phyloP scores from a whole-genome alignment of 2,797 vertebrate genomes.

The Podarcis siculus region DNA sequence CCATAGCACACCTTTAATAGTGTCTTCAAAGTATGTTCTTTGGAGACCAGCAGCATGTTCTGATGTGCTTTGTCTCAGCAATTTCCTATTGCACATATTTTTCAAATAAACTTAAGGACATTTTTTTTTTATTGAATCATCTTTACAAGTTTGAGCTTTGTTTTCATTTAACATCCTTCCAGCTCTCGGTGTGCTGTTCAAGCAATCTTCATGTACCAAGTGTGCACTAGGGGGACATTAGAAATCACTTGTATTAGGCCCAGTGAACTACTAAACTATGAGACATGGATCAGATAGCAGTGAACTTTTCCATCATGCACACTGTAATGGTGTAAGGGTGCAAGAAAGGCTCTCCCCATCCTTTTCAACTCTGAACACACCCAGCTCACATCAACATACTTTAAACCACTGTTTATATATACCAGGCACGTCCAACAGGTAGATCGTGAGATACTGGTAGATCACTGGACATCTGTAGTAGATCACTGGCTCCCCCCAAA shows the following conservation, averaged over 20 bases:
- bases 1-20: not conserved
- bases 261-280: not conserved
- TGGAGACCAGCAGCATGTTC: not conserved
- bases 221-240: not conserved
- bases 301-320: not conserved
- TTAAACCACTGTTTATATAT: not conserved
- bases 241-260: conserved; percentile 14
- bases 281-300: not conserved
- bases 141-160: conserved; percentile 24
- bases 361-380: not conserved
- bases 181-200: conserved; percentile 12
- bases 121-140: conserved; percentile 15
- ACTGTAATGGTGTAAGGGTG: not conserved
- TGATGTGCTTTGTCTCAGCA: not conserved
- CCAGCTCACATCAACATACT: not conserved
- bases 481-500: no score
- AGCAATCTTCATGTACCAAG: conserved; percentile 19
- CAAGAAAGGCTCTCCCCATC: not conserved
- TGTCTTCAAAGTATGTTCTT: not conserved
- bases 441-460: no score
- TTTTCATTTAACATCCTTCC: conserved; percentile 16
- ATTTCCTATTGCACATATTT: conserved; percentile 9
- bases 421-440: no score
- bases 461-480: no score
- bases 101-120: conserved; percentile 14